Conservation (phyloP, 2,797 vertebrate species). For the Centroberyx gerrardi region DNA sequence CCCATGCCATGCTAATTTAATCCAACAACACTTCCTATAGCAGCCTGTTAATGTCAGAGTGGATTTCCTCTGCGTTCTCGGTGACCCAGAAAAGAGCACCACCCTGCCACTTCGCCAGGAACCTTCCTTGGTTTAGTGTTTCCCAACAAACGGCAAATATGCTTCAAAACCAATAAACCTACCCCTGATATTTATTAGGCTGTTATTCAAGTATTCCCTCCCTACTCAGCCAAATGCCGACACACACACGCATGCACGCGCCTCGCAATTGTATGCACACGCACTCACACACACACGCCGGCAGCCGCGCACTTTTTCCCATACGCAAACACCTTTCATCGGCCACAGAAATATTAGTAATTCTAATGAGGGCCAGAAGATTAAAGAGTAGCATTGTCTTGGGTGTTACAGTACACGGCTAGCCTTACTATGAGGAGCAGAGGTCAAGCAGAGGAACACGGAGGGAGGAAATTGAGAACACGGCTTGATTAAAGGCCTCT, state of each 20-base stretch:
- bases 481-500: constrained; percentile 87
- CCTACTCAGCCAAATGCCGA: constrained; percentile 63
- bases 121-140: constrained; percentile 87
- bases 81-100: constrained; percentile 87
- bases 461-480: constrained; percentile 84
- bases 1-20: constrained; percentile 85
- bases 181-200: constrained; percentile 87
- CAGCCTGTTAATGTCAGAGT: constrained; percentile 89
- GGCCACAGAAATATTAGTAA: constrained; percentile 82
- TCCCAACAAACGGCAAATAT: constrained; percentile 86
- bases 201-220: constrained; percentile 86
- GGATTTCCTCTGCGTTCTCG: constrained; percentile 85
- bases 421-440: constrained; percentile 76
- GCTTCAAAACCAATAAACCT: constrained; percentile 89
- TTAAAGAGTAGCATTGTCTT: constrained; percentile 81
- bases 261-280: constrained; percentile 30
- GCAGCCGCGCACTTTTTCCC: constrained; percentile 62
- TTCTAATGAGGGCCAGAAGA: constrained; percentile 86
- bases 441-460: constrained; percentile 81
- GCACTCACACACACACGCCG: constrained; percentile 40
- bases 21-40: constrained; percentile 90
- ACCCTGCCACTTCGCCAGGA: constrained; percentile 87
- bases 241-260: constrained; percentile 45
- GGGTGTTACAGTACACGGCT: constrained; percentile 84
- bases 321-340: constrained; percentile 52